These are phyloP conservation scores for Cecropterus lyciades DNA, from an alignment of 1,140 invertebrate species.

Conservation along the genomic window DNA sequence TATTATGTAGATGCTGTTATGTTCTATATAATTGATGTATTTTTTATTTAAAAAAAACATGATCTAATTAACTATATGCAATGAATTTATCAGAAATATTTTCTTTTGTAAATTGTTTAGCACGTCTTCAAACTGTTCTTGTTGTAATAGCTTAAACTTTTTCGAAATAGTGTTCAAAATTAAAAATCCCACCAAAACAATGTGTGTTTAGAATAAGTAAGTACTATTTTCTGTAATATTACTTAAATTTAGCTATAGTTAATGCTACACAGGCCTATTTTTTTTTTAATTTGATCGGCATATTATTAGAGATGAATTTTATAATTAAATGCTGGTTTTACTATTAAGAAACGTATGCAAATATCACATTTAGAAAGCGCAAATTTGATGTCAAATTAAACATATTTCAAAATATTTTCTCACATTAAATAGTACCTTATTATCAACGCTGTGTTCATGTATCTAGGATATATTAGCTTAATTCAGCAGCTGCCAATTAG, in stretches of 20 bases:
- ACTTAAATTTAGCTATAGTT: neutral
- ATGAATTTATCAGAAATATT: too few species aligned
- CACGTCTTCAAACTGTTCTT: neutral
- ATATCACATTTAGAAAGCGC: too few species aligned
- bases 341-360: too few species aligned
- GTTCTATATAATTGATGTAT: too few species aligned
- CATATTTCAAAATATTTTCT: too few species aligned
- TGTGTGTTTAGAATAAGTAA: constrained; percentile 18
- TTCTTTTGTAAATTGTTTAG: neutral
- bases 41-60: too few species aligned
- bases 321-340: too few species aligned
- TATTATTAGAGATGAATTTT: too few species aligned
- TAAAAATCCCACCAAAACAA: constrained; percentile 47
- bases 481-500: constrained; percentile 28
- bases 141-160: constrained; percentile 4
- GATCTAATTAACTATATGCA: too few species aligned
- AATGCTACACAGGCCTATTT: constrained; percentile 16
- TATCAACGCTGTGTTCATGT: constrained; percentile 1
- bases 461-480: constrained; percentile 27
- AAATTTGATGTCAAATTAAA: too few species aligned
- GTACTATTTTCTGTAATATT: constrained; percentile 2
- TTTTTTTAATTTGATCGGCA: neutral
- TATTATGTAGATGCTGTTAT: too few species aligned
- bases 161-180: constrained; percentile 40
- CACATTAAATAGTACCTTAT: too few species aligned